phyloP scores from a whole-genome alignment of 2,797 vertebrate genomes.

The Eidolon dupreanum region DNA sequence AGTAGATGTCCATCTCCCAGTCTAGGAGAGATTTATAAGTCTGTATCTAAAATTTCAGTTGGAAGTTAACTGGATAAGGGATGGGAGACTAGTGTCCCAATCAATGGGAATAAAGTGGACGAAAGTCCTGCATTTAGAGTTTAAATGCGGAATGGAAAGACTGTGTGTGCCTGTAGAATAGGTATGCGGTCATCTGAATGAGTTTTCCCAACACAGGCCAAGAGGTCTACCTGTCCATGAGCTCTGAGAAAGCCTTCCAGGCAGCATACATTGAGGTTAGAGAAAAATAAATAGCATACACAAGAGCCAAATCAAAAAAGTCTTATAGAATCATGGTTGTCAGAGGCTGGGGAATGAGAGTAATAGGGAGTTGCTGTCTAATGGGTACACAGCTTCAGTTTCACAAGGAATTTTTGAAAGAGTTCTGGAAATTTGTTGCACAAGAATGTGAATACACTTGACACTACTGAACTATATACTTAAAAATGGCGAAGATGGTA shows the following conservation, averaged over 20 bases:
- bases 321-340: no score
- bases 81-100: no score
- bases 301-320: neutral
- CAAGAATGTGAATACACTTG: neutral
- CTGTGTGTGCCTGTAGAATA: rapidly evolving
- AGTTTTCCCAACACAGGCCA: neutral
- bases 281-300: neutral
- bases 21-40: neutral
- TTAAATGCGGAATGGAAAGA: neutral
- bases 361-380: rapidly evolving
- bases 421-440: no score
- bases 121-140: neutral
- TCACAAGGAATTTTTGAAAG: neutral
- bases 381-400: neutral
- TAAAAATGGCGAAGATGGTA: neutral
- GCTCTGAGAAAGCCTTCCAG: neutral
- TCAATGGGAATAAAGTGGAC: neutral
- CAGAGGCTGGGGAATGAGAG: no score
- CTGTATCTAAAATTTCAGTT: neutral
- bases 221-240: neutral
- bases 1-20: neutral
- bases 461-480: neutral
- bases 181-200: neutral
- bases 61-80: neutral
- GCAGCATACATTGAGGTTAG: no score